phyloP scores from a whole-genome alignment of 1,140 invertebrate species.

The Heliconius hermathena region DNA sequence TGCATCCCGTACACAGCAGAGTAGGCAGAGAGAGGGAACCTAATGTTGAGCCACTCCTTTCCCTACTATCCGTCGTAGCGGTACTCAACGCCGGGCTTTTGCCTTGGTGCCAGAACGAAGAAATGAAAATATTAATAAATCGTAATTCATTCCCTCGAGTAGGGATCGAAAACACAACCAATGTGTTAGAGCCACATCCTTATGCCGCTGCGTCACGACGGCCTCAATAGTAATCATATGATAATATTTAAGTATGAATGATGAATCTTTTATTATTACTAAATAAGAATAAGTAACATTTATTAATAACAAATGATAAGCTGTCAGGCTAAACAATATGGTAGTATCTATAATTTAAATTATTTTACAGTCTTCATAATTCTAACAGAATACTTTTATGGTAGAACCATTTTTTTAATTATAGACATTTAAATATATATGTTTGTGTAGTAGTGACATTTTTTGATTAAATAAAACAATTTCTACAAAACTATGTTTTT shows the following conservation, averaged over 20 bases:
- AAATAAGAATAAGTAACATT: conserved; percentile 9
- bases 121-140: too few species aligned
- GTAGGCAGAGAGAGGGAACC: too few species aligned
- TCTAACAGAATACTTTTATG: conserved; percentile 9
- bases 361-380: conserved; percentile 16
- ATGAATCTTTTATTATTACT: conserved; percentile 22
- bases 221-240: not conserved
- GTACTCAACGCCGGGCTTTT: too few species aligned
- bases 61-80: too few species aligned
- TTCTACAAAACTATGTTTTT: conserved; percentile 28
- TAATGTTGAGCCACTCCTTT: too few species aligned
- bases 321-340: not conserved
- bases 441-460: conserved; percentile 29
- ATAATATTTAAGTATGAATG: conserved; percentile 10
- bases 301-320: conserved; percentile 1
- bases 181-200: too few species aligned
- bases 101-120: too few species aligned
- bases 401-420: conserved; percentile 28
- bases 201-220: too few species aligned
- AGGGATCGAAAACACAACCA: too few species aligned
- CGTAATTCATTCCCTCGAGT: too few species aligned
- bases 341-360: not conserved
- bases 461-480: conserved; percentile 37
- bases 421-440: conserved; percentile 32
- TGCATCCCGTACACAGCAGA: too few species aligned